Base-by-base conservation (phyloP, 2,113 vertebrate species). In the Lichenostomus cassidix region DNA sequence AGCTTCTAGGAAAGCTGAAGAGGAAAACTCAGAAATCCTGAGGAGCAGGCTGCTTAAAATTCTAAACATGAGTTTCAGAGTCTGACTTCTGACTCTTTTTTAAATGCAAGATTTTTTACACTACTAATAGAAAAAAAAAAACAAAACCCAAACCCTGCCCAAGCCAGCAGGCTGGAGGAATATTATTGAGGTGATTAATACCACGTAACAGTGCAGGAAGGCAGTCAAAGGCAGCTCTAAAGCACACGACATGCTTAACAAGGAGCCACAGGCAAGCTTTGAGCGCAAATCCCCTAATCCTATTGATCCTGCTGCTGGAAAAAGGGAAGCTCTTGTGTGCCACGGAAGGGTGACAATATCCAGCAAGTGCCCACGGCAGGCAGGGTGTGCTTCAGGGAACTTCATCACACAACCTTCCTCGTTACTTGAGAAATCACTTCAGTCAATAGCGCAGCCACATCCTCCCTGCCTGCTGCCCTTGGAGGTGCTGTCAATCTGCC, bases 281-380 rank as follows among this genome's bases (percentile, higher is more conserved):
- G 97, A 97, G 97, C 47, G 19, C 96, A 98, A 98, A 98, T 98
- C 98, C 95, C 95, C 95, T 98, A 98, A 98, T 98, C 98, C 98
- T 97, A 98, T 98, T 98, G 98, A 98, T 98, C 97, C 96, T 94
- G 97, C 94, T 95, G 90, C 97, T 92, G 96, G 95, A 96, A 96
- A 97, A 95, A 93, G 95, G 18, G 96, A 96, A 95, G 95, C 95
- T 92, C 90, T 95, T 95, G 84, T 67, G 74, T 96, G 83, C 82
- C 95, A 89, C 96, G 95, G 95, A 96, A 96, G 95, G 96, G 95
- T 92, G 95, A 96, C 87, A 89, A 95, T 89, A 76, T 49, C 93
- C 93, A 90, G 95, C 93, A 93, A 97, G 95, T 60, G 94, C 90
- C 71, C 94, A 73, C 1, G 24, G 97, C 96, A 93, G 96, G 97